Base-by-base conservation (phyloP, 92 coral and sea anemone species). In the Meandrina meandrites region DNA sequence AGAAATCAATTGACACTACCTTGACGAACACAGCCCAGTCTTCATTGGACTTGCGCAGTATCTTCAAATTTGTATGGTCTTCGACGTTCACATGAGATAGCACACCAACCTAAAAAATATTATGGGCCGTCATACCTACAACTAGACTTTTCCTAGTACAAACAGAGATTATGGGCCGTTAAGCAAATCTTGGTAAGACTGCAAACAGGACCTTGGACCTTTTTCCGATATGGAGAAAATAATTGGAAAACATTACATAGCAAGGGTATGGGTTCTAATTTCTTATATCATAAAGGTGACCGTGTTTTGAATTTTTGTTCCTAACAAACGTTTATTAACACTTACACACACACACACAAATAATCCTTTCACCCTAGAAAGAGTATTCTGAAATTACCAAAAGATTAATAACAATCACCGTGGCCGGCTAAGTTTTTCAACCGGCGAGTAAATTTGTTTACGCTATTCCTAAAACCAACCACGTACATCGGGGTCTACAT, bases 11-110 rank as follows among this genome's bases (percentile, higher is more conserved):
- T 31, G 14, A 12, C 68, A 3, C 13, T 48, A 86, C 89, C 89
- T 86, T 66, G 54, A 76, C 30, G 36, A 86, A 86, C 31, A 18
- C 28, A 10, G 84, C 28, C 89, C 89, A 86, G 36, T 78, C 78
- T 68, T 86, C 89, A 35, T 54, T 75, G 67, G 89, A 78, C 71
- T 28, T 86, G 84, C 89, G 89, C 54, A 86, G 34, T 37, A 86
- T 21, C 18, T 78, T 83, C 13, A 86, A 70, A 15, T 64, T 69
- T 1, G 89, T 84, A 40, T 86, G 89, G 32, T 86, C 78, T 36
- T 86, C 89, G 45, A 86, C 79, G 21, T 28, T 86, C 76, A 86
- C 89, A 27, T 51, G 78, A 24, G 68, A 86, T 17, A 86, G 54
- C 84, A 86, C 31, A 24, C 82, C 79, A 51, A 45, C 78, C 89